Base-by-base conservation (phyloP, 2,113 vertebrate genomes). In the Cromileptes altivelis region DNA sequence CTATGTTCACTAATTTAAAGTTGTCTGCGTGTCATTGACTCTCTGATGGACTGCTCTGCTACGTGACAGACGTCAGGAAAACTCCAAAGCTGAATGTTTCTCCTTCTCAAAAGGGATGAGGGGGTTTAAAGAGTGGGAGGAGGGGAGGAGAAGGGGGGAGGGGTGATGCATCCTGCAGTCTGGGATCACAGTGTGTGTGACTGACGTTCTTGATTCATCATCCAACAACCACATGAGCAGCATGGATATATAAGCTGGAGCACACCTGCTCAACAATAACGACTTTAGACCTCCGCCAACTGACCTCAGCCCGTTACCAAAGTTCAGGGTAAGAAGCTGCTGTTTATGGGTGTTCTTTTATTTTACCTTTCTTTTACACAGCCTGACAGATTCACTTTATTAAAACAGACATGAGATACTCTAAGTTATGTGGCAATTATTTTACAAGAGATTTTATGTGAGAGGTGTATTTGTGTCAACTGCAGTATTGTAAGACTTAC, bases 31-130 rank as follows among this genome's bases (percentile, higher is more conserved):
- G 94, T 93, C 94, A 94, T 30, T 70, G 78, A 84, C 76, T 86
- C 40, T 52, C 64, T 95, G 96, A 96, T 95, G 91, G 92, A 95
- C 86, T 86, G 92, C 89, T 88, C 83, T 81, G 85, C 83, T 91
- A 86, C 95, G 94, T 96, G 95, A 93, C 93, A 77, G 85, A 92
- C 80, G 80, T 73, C 62, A 89, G 79, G 80, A 89, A 84, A 85
- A 72, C 78, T 76, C 86, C 74, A 85, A 88, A 84, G 82, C 49
- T 45, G 71, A 63, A 83, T 58, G 42, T 77, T 45, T 45, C 42
- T 53, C 67, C 62, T 84, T 81, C 80, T 93, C 69, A 62, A 68
- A 88, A 61, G 64, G 77, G 53, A 45, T 58, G 68, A 37, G 60
- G 68, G 62, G 57, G 55, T 76, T 83, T 70, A 56, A 52, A 69